These are phyloP conservation scores for Lanius collurio DNA, from an alignment of 2,113 vertebrate genomes.

Conservation along the genomic window DNA sequence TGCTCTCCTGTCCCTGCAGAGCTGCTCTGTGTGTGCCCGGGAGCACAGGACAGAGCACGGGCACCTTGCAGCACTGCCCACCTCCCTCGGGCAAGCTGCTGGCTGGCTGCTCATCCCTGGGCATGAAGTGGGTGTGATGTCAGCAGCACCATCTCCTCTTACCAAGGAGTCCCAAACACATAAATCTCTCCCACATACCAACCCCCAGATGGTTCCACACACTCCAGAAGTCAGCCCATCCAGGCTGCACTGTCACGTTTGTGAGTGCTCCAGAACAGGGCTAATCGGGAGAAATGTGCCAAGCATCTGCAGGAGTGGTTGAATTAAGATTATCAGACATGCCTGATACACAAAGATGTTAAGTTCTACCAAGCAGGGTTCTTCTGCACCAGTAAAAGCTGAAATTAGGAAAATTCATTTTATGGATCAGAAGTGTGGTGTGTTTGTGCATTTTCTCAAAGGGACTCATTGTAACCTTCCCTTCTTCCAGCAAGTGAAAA, in stretches of 20 bases:
- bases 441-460: not conserved
- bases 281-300: not conserved
- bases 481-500: not conserved
- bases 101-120: not conserved
- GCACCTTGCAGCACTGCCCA: not conserved
- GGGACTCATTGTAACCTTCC: not conserved
- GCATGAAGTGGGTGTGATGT: not conserved
- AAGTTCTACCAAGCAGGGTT: not conserved
- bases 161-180: not conserved
- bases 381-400: not conserved
- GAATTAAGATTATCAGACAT: not conserved
- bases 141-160: not conserved
- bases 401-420: constrained; percentile 2
- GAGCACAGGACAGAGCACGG: not conserved
- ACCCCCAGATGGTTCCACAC: not conserved
- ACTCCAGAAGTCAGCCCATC: not conserved
- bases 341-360: not conserved
- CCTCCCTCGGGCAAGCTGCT: not conserved
- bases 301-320: not conserved
- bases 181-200: not conserved
- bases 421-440: not conserved
- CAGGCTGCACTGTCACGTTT: not conserved
- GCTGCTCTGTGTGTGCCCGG: not conserved
- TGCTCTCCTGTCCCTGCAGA: not conserved
- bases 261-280: not conserved